Base-by-base conservation (phyloP, 92 coral and sea anemone species). In the Plumapathes pennacea region DNA sequence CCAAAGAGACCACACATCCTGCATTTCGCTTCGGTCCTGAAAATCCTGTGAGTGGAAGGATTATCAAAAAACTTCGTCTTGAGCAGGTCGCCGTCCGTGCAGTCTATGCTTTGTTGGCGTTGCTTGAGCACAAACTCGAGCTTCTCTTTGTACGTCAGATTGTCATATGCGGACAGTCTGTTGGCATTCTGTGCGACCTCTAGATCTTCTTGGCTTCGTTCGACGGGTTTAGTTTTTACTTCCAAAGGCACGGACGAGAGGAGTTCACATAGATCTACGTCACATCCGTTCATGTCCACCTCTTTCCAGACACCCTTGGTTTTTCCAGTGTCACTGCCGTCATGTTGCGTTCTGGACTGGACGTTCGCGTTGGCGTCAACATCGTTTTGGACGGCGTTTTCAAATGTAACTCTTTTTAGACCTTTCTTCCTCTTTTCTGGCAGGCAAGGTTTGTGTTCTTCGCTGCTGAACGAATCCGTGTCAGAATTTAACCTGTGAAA, bases 121-220 rank as follows among this genome's bases (percentile, higher is more conserved):
- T 43, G 60, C n/a, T 54, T 36, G 13, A 67, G 53, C 26, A 80
- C 80, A 21, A 71, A 32, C 28, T 77, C 75, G 1, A 83, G 38
- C 20, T 87, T 87, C 21, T 87, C 90, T 10, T 67, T 60, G 19
- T 69, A 77, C 3, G 84, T 47, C 78, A 87, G 50, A 36, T 87
- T 87, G 27, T 87, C 96, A 54, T 87, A 87, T 19, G 57, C 81
- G 8, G 96, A 87, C 6, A 87, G 82, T 21, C 96, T 77, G 33
- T 83, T 75, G 15, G 81, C 90, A 22, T 41, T 31, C 19, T 77
- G 83, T 2, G 50, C 47, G 50, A 87, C 49, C 69, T 87, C 86
- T 33, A 62, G 74, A 25, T 75, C 83, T 61, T 82, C 73, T 48
- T 56, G 48, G 17, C 70, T 60, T 4, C 64, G 20, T 48, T 57